A percentile compares a stretch with the other conserved stretches of the same genome.
phyloP scores from a whole-genome alignment of 2,888 invertebrate species.

The Buathra laborator region DNA sequence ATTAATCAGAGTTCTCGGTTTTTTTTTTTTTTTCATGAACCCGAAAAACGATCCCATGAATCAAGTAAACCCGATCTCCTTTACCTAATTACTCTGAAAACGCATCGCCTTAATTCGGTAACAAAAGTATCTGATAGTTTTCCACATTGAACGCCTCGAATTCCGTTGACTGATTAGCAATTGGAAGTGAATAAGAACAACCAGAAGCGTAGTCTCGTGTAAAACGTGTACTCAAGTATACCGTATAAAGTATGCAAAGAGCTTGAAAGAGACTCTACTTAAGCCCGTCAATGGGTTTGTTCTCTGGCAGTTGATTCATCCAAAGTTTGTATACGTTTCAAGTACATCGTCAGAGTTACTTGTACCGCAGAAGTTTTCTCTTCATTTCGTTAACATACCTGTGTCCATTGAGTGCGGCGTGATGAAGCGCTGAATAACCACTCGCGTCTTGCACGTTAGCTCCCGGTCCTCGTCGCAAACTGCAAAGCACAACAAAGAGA shows the following conservation, averaged over 20 bases:
- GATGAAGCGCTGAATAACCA: slow-evolving; percentile 97
- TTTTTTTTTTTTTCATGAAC: too few relatives aligned
- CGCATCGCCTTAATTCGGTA: neutral
- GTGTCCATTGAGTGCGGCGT: slow-evolving; percentile 97
- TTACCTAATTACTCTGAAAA: neutral
- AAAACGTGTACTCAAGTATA: neutral
- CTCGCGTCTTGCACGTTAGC: slow-evolving; percentile 97
- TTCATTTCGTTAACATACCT: slow-evolving; percentile 87
- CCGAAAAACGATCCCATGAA: neutral
- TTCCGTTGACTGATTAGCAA: neutral
- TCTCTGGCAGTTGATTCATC: slow-evolving; percentile 29
- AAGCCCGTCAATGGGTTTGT: slow-evolving; percentile 12
- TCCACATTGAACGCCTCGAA: neutral
- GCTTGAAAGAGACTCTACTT: slow-evolving; percentile 7
- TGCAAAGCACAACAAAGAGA: slow-evolving; percentile 82
- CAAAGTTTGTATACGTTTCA: slow-evolving; percentile 5
- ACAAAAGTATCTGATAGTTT: neutral
- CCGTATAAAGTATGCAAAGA: neutral
- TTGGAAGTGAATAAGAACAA: neutral
- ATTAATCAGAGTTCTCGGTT: too few relatives aligned
- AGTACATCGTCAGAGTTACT: neutral
- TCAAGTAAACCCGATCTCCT: neutral
- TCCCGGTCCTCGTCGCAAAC: slow-evolving; percentile 95
- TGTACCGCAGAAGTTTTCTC: neutral
- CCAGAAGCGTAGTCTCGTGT: neutral